Evolutionary conservation across 1,140 invertebrate species (phyloP).

Genomic region (Heliconius congener): DNA sequence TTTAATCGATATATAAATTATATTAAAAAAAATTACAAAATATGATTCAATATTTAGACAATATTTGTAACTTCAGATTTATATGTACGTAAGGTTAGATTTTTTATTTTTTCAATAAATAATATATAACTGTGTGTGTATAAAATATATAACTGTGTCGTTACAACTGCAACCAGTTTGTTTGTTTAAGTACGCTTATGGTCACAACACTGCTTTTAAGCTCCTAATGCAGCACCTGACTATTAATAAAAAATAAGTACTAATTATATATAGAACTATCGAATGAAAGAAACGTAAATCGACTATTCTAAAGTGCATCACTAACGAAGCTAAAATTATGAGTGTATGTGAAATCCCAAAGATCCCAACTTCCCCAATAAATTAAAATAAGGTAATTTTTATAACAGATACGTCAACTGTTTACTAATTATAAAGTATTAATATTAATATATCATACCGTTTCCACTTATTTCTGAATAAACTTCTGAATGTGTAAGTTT

Average conservation of each 20-base stretch:
- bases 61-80: neutral
- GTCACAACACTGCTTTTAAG: too few relatives aligned
- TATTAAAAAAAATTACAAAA: neutral
- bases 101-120: neutral
- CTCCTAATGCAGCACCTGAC: too few relatives aligned
- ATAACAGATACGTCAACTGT: neutral
- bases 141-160: too few relatives aligned
- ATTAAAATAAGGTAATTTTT: neutral
- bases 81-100: neutral
- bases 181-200: too few relatives aligned
- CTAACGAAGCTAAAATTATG: neutral
- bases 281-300: neutral
- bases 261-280: neutral
- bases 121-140: too few relatives aligned
- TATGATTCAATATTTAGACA: neutral
- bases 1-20: constrained; percentile 18
- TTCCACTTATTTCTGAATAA: too few relatives aligned
- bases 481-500: too few relatives aligned
- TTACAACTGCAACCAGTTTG: too few relatives aligned
- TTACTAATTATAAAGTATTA: neutral
- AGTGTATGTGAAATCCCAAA: neutral
- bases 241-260: too few relatives aligned
- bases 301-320: neutral
- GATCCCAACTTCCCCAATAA: neutral
- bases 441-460: too few relatives aligned